These are phyloP conservation scores for Danionella dracula DNA, from an alignment of 2,797 vertebrate genomes.

Conservation along the genomic window DNA sequence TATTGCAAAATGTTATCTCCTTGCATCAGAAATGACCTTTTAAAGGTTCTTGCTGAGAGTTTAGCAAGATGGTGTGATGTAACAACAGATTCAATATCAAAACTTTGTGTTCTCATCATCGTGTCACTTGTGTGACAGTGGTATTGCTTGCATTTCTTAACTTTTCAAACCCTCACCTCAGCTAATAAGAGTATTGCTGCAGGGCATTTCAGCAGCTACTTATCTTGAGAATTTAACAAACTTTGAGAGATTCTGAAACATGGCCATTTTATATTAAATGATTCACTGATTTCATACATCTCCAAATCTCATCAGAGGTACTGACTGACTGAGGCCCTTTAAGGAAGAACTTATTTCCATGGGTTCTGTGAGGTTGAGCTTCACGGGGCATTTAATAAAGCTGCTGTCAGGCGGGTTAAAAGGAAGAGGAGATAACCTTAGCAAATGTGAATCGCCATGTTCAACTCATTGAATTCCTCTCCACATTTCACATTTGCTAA, in stretches of 20 bases:
- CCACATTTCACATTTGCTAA: too few species aligned
- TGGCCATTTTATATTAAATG: not conserved
- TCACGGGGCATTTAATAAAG: constrained; percentile 1
- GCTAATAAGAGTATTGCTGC: not conserved
- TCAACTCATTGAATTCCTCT: not conserved
- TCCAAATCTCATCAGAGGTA: not conserved
- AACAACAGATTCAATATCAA: too few species aligned
- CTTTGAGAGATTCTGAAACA: not conserved
- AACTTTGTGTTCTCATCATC: too few species aligned
- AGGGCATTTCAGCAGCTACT: not conserved
- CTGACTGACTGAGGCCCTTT: not conserved
- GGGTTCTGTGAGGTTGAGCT: constrained; percentile 3
- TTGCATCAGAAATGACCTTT: too few species aligned
- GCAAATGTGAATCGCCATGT: not conserved
- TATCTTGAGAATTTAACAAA: not conserved
- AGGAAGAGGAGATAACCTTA: not conserved
- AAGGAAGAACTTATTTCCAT: not conserved
- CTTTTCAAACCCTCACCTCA: not conserved
- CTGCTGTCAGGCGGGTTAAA: not conserved
- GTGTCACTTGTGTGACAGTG: too few species aligned
- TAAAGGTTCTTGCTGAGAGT: too few species aligned
- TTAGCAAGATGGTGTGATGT: too few species aligned
- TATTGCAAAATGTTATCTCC: too few species aligned
- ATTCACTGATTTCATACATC: not conserved
- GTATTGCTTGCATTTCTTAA: too few species aligned